These are phyloP conservation scores for Solea solea DNA, from an alignment of 2,113 vertebrate genomes.

Conservation along the genomic window DNA sequence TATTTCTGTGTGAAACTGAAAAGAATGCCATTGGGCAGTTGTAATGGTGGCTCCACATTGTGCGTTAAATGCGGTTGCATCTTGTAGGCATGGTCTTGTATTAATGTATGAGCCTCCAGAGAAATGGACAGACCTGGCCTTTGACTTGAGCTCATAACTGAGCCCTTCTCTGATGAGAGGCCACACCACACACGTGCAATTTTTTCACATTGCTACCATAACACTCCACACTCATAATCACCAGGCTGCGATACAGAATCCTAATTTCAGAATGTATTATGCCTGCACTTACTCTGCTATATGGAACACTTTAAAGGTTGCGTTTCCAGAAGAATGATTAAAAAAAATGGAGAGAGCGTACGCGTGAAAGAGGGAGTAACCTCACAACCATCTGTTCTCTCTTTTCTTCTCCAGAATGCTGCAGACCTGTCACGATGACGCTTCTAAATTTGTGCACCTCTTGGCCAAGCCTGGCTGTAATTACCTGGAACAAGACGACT, in stretches of 20 bases:
- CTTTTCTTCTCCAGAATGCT: conserved; percentile 84
- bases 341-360: conserved; percentile 26
- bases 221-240: conserved; percentile 42
- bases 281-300: conserved; percentile 34
- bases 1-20: conserved; percentile 38
- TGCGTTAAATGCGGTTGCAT: conserved; percentile 30
- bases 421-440: conserved; percentile 92
- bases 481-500: conserved; percentile 97
- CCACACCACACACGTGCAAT: conserved; percentile 43
- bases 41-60: conserved; percentile 23
- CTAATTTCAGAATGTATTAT: conserved; percentile 72
- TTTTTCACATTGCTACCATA: conserved; percentile 34
- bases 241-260: conserved; percentile 56
- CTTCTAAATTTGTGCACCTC: conserved; percentile 94
- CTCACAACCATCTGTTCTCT: conserved; percentile 80
- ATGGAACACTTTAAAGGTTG: conserved; percentile 36
- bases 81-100: conserved; percentile 59
- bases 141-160: conserved; percentile 56
- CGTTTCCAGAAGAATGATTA: conserved; percentile 38
- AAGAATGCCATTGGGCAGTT: conserved; percentile 29
- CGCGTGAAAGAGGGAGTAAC: conserved; percentile 46
- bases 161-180: conserved; percentile 56
- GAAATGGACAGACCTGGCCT: conserved; percentile 49
- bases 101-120: conserved; percentile 57
- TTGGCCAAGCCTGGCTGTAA: conserved; percentile 90